These are phyloP conservation scores for Noctua pronuba DNA, from an alignment of 2,888 invertebrate genomes.

Conservation along the genomic window DNA sequence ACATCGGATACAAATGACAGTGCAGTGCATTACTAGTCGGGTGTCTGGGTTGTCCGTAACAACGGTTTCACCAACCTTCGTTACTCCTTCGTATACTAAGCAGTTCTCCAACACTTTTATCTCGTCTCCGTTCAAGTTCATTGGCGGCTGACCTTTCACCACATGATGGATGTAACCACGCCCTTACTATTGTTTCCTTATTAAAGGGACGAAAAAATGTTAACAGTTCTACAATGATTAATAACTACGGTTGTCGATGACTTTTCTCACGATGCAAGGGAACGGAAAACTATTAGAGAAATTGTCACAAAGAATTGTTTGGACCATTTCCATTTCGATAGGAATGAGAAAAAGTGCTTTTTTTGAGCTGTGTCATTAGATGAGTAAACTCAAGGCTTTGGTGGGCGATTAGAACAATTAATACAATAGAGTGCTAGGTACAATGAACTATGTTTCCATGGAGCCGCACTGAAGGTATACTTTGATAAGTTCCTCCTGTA, in stretches of 20 bases:
- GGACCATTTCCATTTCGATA: constrained; percentile 6
- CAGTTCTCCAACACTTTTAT: not conserved
- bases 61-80: not conserved
- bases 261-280: constrained; percentile 32
- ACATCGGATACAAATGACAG: not conserved
- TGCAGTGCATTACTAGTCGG: not conserved
- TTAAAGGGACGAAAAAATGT: constrained; percentile 11
- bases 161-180: constrained; percentile 19
- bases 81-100: not conserved
- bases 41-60: not conserved
- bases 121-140: constrained; percentile 2
- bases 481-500: not conserved
- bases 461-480: too few species aligned
- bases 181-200: constrained; percentile 14
- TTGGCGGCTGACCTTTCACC: not conserved
- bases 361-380: not conserved
- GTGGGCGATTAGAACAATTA: too few species aligned
- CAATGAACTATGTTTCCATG: not conserved
- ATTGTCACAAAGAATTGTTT: constrained; percentile 12
- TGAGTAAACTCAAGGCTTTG: not conserved
- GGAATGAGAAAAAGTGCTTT: not conserved
- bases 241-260: constrained; percentile 17
- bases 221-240: constrained; percentile 19
- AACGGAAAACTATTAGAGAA: constrained; percentile 15
- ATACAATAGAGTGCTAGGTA: not conserved